These are phyloP conservation scores for Atta colombica DNA, from an alignment of 1,140 invertebrate species.

Conservation along the genomic window DNA sequence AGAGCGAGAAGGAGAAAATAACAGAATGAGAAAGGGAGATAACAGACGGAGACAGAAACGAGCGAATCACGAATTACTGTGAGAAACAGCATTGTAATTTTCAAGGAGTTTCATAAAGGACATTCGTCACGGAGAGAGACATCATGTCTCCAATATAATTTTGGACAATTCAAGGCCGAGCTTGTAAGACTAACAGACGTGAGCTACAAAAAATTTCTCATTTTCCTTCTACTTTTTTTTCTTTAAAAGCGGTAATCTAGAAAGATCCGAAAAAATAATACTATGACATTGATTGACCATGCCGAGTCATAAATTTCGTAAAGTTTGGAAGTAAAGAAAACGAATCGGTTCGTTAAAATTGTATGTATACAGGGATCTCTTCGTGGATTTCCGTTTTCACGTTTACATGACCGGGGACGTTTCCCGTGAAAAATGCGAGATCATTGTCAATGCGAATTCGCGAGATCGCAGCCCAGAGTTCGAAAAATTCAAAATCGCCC, in stretches of 20 bases:
- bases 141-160: constrained; percentile 54
- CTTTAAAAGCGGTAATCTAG: not conserved
- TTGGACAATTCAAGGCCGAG: constrained; percentile 67
- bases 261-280: not conserved
- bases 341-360: not conserved
- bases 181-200: constrained; percentile 36
- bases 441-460: not conserved
- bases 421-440: not conserved
- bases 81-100: constrained; percentile 12
- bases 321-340: not conserved
- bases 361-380: not conserved
- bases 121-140: constrained; percentile 24
- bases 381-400: not conserved
- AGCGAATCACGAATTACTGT: not conserved
- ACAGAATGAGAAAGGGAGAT: not conserved
- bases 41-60: not conserved
- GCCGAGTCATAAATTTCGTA: not conserved
- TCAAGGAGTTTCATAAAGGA: constrained; percentile 9
- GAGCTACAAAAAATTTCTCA: not conserved
- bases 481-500: not conserved
- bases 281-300: not conserved
- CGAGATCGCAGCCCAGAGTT: not conserved
- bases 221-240: not conserved
- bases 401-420: not conserved
- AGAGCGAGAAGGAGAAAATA: not conserved